Evolutionary conservation across 2,113 vertebrate species (phyloP).

Genomic region (Illadopsis cleaveri): DNA sequence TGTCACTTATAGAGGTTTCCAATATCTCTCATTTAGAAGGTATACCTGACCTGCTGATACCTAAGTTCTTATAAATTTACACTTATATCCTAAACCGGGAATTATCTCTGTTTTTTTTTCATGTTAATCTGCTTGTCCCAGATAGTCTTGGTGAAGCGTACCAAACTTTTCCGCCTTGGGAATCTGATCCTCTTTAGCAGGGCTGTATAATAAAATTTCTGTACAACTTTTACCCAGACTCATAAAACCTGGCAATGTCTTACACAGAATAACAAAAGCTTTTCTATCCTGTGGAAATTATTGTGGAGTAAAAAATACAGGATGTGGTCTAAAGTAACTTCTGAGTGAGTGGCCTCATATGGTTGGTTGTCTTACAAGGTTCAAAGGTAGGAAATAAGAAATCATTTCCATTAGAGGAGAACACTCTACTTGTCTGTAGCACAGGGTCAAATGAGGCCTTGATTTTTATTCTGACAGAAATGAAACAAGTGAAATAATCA

Average conservation of each 20-base stretch:
- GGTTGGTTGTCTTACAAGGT: neutral
- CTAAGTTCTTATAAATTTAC: neutral
- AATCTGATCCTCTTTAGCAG: neutral
- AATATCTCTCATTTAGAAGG: neutral
- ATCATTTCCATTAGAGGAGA: neutral
- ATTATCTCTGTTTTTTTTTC: neutral
- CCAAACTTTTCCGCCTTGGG: neutral
- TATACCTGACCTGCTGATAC: neutral
- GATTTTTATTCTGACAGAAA: slow-evolving; percentile 6
- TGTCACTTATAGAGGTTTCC: neutral
- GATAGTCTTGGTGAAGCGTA: neutral
- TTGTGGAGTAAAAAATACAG: neutral
- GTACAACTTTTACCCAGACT: neutral
- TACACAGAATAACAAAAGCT: neutral
- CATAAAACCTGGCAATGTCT: neutral
- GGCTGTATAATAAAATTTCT: neutral
- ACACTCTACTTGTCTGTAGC: neutral
- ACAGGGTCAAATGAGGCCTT: neutral
- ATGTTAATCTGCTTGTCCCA: neutral
- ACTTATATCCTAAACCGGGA: neutral
- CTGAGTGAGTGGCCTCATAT: neutral
- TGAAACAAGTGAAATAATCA: slow-evolving; percentile 6
- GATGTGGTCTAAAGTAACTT: neutral
- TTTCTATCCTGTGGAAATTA: neutral
- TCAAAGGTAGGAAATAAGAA: slow-evolving; percentile 20